Evolutionary conservation across 2,888 invertebrate genomes (phyloP), one percentile per base, ranked within the genome.

Genomic region (Argynnis bischoffii): DNA sequence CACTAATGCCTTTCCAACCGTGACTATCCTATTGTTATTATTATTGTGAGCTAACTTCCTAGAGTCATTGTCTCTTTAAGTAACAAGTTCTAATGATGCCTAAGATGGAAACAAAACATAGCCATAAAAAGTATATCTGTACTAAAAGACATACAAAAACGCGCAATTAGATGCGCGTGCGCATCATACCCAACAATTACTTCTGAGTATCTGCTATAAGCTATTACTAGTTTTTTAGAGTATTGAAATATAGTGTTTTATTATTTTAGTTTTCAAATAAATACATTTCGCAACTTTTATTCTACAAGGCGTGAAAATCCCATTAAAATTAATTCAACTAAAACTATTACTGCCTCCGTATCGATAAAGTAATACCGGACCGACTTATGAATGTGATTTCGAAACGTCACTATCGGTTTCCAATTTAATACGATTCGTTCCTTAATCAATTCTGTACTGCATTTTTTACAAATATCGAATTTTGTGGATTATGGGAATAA

Each of bases 351-450:
- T 85, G 79, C 85, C 84, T 87, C 89, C 87, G 87, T 91, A 91
- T 90, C 92, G 92, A 90, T 92, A 91, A 92, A 90, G 89, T 90
- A 90, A 90, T 90, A 88, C 89, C 81, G 84, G 88, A 83, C 87
- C 79, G 84, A 90, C 92, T 92, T 91, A 92, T 92, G 92, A 92
- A 92, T 92, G 90, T 91, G 88, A 89, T 91, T 91, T 92, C 91
- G 89, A 89, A 92, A 91, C 89, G 86, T 90, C 91, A 91, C 91
- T 91, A 92, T 92, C 92, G 91, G 85, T 90, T 92, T 92, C 89
- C 92, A 92, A 93, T 92, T 92, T 92, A 91, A 90, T 88, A 84
- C 92, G 87, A 93, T 93, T 93, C 92, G 92, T 92, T 93, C 91
- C 91, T 90, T 90, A 91, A 90, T 90, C 91, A 90, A 90, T 92